Evolutionary conservation across 2,113 vertebrate species (phyloP).

Genomic region (Hylia prasina): DNA sequence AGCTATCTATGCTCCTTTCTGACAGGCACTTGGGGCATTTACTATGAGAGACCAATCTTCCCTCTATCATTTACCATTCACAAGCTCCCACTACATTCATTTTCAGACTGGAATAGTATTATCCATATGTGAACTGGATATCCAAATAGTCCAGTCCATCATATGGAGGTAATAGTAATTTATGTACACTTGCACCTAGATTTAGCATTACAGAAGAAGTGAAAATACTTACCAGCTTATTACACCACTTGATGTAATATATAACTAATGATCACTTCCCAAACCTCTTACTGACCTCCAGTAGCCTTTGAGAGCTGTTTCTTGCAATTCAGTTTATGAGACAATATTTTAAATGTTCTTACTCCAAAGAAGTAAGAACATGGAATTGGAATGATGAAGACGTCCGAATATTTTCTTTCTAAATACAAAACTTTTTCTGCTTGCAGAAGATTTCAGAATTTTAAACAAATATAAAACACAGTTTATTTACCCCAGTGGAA

Average conservation of each 20-base stretch:
- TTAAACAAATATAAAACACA: not conserved
- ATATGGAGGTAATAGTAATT: not conserved
- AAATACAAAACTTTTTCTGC: slow-evolving; percentile 6
- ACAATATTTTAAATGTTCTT: not conserved
- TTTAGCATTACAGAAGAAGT: not conserved
- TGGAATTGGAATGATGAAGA: not conserved
- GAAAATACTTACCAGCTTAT: slow-evolving; percentile 5
- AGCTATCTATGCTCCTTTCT: not conserved
- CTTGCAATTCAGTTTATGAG: not conserved
- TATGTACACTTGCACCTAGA: not conserved
- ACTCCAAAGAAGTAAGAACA: not conserved
- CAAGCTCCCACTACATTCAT: not conserved
- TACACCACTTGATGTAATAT: slow-evolving; percentile 22
- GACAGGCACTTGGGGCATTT: not conserved
- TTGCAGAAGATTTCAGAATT: not conserved
- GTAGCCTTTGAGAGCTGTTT: slow-evolving; percentile 49
- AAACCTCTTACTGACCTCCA: slow-evolving; percentile 47
- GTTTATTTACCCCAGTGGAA: not conserved
- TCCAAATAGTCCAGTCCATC: not conserved
- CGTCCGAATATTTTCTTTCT: not conserved
- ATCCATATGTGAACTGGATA: not conserved
- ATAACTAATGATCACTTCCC: slow-evolving; percentile 12
- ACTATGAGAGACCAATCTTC: not conserved
- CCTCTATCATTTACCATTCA: not conserved
- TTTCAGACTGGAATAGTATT: not conserved